Evolutionary conservation across 35 echinoderm and acorn worm species (phyloP).

Genomic region (Hemicentrotus pulcherrimus): DNA sequence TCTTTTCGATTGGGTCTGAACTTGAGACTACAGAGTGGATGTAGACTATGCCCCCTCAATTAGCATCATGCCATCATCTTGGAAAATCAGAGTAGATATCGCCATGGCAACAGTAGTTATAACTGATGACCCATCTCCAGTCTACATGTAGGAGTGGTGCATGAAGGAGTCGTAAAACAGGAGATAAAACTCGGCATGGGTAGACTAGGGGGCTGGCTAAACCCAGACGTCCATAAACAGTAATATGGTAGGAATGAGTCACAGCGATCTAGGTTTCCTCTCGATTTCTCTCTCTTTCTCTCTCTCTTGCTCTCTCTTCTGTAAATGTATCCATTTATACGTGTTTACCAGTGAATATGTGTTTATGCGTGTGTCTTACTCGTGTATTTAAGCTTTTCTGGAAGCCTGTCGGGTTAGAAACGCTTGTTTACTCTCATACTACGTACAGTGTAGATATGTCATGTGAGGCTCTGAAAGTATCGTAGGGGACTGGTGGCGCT

Average conservation of each 20-base stretch:
- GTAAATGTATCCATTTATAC: no score
- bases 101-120: slow-evolving; percentile 7
- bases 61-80: slow-evolving; percentile 34
- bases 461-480: no score
- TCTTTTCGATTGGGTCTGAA: not conserved
- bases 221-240: not conserved
- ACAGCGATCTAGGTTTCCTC: not conserved
- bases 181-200: not conserved
- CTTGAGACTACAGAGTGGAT: slow-evolving; percentile 19
- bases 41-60: slow-evolving; percentile 36
- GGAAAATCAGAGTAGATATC: slow-evolving; percentile 17
- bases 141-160: not conserved
- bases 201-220: not conserved
- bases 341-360: not conserved
- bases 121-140: slow-evolving; percentile 7
- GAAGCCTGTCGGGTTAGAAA: not conserved
- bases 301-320: not conserved
- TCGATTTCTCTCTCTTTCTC: not conserved
- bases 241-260: not conserved
- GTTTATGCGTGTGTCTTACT: not conserved
- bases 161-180: not conserved
- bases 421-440: no score
- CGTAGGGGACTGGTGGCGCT: no score
- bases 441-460: no score
- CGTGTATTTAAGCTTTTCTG: not conserved